Evolutionary conservation across 2,888 invertebrate species (phyloP).

Genomic region (Idaea straminata): DNA sequence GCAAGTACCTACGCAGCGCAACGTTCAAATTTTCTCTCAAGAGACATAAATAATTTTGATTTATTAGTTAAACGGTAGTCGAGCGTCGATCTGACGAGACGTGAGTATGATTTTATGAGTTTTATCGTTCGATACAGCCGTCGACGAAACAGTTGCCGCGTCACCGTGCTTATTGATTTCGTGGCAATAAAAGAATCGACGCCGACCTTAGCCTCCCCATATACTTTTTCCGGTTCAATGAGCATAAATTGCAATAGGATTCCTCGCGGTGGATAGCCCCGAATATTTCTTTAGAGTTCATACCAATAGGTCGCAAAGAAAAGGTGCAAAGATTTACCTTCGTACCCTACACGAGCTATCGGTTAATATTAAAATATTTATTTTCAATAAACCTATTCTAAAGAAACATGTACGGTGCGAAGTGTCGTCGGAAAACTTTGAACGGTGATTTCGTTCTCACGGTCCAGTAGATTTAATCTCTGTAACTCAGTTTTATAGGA

Average conservation of each 20-base stretch:
- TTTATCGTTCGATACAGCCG: conserved; percentile 42
- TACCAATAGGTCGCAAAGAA: conserved; percentile 54
- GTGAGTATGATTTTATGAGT: conserved; percentile 46
- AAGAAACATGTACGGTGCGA: conserved; percentile 35
- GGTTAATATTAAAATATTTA: conserved; percentile 64
- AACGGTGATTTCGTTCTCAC: conserved; percentile 44
- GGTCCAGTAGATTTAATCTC: conserved; percentile 44
- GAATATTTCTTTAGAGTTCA: conserved; percentile 63
- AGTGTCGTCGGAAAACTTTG: conserved; percentile 35
- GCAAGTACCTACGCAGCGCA: conserved; percentile 41
- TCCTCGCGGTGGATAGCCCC: conserved; percentile 65
- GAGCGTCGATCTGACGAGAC: conserved; percentile 30
- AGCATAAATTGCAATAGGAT: conserved; percentile 79
- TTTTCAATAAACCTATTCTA: conserved; percentile 48
- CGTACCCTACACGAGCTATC: conserved; percentile 51
- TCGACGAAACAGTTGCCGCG: conserved; percentile 48
- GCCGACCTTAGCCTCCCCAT: conserved; percentile 69
- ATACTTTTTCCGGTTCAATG: conserved; percentile 75
- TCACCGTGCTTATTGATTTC: conserved; percentile 73
- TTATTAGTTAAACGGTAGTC: conserved; percentile 31
- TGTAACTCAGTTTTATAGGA: conserved; percentile 42
- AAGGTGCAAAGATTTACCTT: conserved; percentile 71
- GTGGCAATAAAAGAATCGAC: conserved; percentile 73
- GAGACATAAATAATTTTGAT: conserved; percentile 48
- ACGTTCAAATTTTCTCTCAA: conserved; percentile 55